Base-by-base conservation (phyloP, 2,113 vertebrate species). In the Harpagus bidentatus region DNA sequence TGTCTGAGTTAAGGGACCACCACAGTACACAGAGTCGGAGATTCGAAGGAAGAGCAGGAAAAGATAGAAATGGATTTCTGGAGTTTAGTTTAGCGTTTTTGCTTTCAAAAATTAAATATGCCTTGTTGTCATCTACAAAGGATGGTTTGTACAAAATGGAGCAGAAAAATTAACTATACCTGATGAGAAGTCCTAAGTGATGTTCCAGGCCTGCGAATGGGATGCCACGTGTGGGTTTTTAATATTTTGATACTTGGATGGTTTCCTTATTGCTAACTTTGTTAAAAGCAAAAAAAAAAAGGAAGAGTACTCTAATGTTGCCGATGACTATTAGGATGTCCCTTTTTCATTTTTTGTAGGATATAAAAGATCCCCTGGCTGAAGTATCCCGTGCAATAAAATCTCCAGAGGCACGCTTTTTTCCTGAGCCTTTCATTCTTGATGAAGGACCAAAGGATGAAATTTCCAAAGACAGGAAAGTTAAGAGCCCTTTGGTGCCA, bases 341-440 rank as follows among this genome's bases (percentile, higher is more conserved):
- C 45, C 55, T 93, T 66, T 63, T 73, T 58, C 55, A 3, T 83
- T 66, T 63, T 73, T 65, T 72, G 4, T 26, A 98, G 98, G 89
- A 53, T 14, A 3, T 65, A 18, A 78, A 56, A 61, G 22, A 79
- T 80, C 71, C 78, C 19, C 36, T 86, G 70, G 48, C 70, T 69
- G 95, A 97, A 85, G 48, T 88, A 20, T 32, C 89, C 38, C 72
- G 11, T 89, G 89, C 92, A 56, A 63, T 96, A 40, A 98, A 95
- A 85, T 98, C 98, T 66, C 98, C 98, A 0, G 93, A 98, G 17
- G 42, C 80, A 20, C 97, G 48, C 63, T 98, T 99, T 90, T 99
- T 99, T 93, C 97, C 98, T 25, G 98, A 98, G 32, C 98, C 98
- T 11, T 98, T 96, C 56, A 14, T 98, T 87, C 95, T 63, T 15